Conservation (phyloP, 2,888 invertebrate species). For the Netelia inedita region DNA sequence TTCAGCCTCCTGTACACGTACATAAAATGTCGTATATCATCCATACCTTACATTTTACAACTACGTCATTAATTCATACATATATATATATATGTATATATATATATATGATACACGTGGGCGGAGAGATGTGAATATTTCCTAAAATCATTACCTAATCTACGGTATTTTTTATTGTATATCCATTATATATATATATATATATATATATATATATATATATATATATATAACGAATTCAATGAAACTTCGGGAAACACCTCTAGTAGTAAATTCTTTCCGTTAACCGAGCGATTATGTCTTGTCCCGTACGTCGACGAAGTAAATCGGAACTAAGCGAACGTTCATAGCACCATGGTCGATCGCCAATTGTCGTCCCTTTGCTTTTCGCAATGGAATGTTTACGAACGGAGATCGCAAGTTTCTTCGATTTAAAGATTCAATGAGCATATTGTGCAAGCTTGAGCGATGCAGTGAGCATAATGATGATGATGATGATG, state of each 20-base stretch:
- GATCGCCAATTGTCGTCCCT: constrained; percentile 39
- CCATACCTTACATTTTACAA: constrained; percentile 38
- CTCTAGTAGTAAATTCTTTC: constrained; percentile 4
- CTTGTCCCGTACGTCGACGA: constrained; percentile 29
- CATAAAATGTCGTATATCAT: constrained; percentile 40
- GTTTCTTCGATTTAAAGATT: constrained; percentile 77
- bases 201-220: not conserved
- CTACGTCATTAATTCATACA: constrained; percentile 33
- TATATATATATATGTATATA: constrained; percentile 31
- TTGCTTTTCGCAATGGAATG: constrained; percentile 32
- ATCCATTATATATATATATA: constrained; percentile 9
- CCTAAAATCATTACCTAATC: constrained; percentile 57
- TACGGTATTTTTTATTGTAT: constrained; percentile 48
- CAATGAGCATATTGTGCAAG: constrained; percentile 83
- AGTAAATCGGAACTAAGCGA: constrained; percentile 2
- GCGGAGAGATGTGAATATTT: constrained; percentile 59
- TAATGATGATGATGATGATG: constrained; percentile 76
- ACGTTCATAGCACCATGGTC: constrained; percentile 53
- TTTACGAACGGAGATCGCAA: constrained; percentile 2
- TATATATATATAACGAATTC: constrained; percentile 34
- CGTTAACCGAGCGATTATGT: constrained; percentile 8
- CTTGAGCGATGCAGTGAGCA: constrained; percentile 82
- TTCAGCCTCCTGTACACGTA: constrained; percentile 5
- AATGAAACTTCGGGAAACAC: constrained; percentile 37
- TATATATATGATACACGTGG: constrained; percentile 27